Conservation (phyloP, 1,140 invertebrate species). For the Cryptotermes secundus region DNA sequence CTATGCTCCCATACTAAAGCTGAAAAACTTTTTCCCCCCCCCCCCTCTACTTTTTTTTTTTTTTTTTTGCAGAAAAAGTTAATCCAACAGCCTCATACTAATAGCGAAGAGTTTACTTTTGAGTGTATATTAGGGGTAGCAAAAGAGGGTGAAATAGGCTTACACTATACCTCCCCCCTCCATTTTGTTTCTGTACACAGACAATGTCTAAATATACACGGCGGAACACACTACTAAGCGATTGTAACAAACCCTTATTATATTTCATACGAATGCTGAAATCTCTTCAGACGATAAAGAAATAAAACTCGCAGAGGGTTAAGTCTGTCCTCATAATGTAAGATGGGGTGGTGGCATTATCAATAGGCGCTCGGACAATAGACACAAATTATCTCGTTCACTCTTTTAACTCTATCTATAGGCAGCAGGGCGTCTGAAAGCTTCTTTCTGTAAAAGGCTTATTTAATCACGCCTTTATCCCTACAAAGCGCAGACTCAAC, state of each 20-base stretch:
- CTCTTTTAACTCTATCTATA: background rate
- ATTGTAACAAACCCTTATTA: background rate
- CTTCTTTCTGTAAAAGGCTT: background rate
- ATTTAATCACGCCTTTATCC: no score
- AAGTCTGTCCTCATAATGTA: background rate
- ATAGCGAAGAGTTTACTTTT: background rate
- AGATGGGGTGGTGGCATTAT: background rate
- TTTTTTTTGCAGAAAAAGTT: background rate
- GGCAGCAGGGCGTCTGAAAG: background rate
- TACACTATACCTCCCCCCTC: background rate
- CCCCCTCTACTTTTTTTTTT: background rate
- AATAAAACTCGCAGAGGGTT: background rate
- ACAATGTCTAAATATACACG: background rate
- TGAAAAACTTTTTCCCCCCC: constrained; percentile 14
- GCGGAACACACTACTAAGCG: background rate
- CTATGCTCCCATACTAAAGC: constrained; percentile 10
- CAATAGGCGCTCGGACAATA: background rate
- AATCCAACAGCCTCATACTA: constrained; percentile 16
- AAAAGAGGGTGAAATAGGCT: constrained; percentile 1
- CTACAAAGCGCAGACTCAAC: background rate
- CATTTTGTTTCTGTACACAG: background rate
- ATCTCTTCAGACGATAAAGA: background rate
- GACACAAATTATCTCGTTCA: background rate
- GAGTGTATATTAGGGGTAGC: constrained; percentile 18
- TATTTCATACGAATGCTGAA: background rate